Conservation (phyloP, 2,113 vertebrate species). For the Tylochromis polylepis region DNA sequence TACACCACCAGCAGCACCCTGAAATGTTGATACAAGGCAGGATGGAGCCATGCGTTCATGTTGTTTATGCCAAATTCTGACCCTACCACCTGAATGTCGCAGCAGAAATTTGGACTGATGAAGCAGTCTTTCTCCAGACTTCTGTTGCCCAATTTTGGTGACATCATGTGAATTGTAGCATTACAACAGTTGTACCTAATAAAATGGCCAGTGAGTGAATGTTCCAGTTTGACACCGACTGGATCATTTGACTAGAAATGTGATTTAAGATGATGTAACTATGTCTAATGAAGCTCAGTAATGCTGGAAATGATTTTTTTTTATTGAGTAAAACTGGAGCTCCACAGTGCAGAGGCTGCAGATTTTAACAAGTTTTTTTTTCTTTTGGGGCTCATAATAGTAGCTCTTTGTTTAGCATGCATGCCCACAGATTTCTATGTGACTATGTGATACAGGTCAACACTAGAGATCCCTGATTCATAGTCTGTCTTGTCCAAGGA, state of each 20-base stretch:
- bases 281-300: not conserved
- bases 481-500: slow-evolving; percentile 17
- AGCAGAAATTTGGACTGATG: not conserved
- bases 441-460: not conserved
- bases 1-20: not conserved
- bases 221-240: not conserved
- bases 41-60: no score
- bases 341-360: not conserved
- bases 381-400: not conserved
- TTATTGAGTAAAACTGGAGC: not conserved
- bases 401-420: not conserved
- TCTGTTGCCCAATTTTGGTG: not conserved
- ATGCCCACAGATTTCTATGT: not conserved
- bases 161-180: not conserved
- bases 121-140: not conserved
- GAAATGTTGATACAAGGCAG: no score
- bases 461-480: not conserved
- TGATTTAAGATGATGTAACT: not conserved
- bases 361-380: not conserved
- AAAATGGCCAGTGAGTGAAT: not conserved
- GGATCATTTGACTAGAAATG: not conserved
- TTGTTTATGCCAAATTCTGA: not conserved
- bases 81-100: not conserved
- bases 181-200: not conserved
- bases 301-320: not conserved